These are phyloP conservation scores for Calliphora vicina DNA, from an alignment of 1,140 invertebrate species.

Conservation along the genomic window DNA sequence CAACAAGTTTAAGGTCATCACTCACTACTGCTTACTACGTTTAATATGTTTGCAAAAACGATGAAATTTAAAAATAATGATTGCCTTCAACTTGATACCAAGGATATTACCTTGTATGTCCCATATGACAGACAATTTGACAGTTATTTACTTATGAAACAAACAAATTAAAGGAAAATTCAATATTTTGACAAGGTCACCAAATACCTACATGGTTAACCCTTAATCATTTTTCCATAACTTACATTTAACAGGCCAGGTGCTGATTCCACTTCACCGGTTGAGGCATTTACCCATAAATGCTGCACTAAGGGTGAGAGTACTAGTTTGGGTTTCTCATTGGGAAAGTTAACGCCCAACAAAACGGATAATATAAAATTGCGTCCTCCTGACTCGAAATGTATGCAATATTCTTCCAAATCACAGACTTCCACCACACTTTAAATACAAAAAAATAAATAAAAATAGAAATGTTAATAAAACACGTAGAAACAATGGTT, in stretches of 20 bases:
- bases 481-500: not conserved
- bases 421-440: slow-evolving; percentile 76
- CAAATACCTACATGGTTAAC: too few relatives aligned
- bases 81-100: slow-evolving; percentile 10
- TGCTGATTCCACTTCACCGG: slow-evolving; percentile 72
- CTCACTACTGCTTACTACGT: not conserved
- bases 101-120: slow-evolving; percentile 14
- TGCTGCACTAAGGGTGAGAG: slow-evolving; percentile 73
- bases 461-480: not conserved
- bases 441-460: slow-evolving; percentile 40
- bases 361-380: slow-evolving; percentile 72
- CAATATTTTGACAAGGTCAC: not conserved
- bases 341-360: slow-evolving; percentile 74
- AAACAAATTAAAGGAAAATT: not conserved
- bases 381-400: slow-evolving; percentile 70
- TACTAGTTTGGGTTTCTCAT: slow-evolving; percentile 75
- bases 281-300: slow-evolving; percentile 74
- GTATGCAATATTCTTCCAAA: slow-evolving; percentile 75
- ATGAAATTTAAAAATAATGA: not conserved
- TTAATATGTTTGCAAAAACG: not conserved
- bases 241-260: slow-evolving; percentile 77
- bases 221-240: too few relatives aligned
- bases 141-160: not conserved
- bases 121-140: not conserved
- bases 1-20: slow-evolving; percentile 19